These are phyloP conservation scores for Tenrec ecaudatus DNA, from an alignment of 2,113 vertebrate species.

Conservation along the genomic window DNA sequence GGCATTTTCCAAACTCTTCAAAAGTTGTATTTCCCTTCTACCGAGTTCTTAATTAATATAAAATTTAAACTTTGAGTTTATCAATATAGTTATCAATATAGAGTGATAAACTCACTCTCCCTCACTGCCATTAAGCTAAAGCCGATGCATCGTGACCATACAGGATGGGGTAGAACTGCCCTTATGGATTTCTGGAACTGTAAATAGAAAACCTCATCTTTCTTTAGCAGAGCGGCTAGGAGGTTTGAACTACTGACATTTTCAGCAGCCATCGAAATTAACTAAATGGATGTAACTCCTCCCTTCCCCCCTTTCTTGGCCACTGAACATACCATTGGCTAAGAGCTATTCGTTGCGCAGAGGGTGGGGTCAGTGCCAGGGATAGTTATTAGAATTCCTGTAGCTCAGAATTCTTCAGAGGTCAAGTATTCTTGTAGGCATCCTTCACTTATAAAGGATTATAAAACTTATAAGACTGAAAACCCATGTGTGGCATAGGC, in stretches of 20 bases:
- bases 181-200: too few species aligned
- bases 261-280: too few species aligned
- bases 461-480: background rate
- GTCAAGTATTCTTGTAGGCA: background rate
- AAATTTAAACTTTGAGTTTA: background rate
- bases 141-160: too few species aligned
- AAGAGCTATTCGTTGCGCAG: background rate
- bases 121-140: too few species aligned
- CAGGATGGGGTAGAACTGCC: too few species aligned
- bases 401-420: background rate
- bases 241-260: too few species aligned
- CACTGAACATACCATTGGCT: background rate
- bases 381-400: background rate
- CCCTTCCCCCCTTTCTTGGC: too few species aligned
- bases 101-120: too few species aligned
- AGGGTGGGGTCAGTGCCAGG: too few species aligned
- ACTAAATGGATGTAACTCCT: too few species aligned
- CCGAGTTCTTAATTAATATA: background rate
- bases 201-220: too few species aligned
- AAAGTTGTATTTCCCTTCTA: background rate
- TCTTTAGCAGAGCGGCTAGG: too few species aligned
- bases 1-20: background rate
- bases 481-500: background rate
- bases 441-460: conserved; percentile 16
- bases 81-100: background rate